These are phyloP conservation scores for Sweltsa coloradensis DNA, from an alignment of 1,140 invertebrate genomes.

Conservation along the genomic window DNA sequence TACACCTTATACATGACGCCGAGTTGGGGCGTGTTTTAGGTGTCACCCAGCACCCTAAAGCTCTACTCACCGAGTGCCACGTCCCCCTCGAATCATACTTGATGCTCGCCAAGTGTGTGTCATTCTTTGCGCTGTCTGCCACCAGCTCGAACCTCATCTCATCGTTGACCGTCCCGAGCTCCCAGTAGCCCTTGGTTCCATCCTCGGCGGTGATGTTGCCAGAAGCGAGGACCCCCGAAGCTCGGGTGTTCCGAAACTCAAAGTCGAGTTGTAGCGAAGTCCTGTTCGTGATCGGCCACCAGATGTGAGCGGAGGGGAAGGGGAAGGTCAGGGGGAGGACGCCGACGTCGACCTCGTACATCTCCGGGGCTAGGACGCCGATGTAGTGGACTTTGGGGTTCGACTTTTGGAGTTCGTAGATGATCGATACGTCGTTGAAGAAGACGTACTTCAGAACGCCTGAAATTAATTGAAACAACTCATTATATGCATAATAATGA, in stretches of 20 bases:
- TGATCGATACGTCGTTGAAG: conserved; percentile 81
- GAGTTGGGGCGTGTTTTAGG: too few relatives aligned
- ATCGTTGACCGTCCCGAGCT: conserved; percentile 71
- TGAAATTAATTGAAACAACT: too few relatives aligned
- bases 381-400: conserved; percentile 51
- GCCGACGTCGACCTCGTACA: conserved; percentile 69
- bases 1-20: too few relatives aligned
- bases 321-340: conserved; percentile 87
- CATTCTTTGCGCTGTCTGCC: conserved; percentile 52
- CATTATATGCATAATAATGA: too few relatives aligned
- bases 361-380: conserved; percentile 66
- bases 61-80: conserved; percentile 40
- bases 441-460: conserved; percentile 84
- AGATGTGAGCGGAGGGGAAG: conserved; percentile 75
- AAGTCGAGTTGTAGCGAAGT: conserved; percentile 63
- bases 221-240: conserved; percentile 71
- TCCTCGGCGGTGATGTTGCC: conserved; percentile 57
- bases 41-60: too few relatives aligned
- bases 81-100: conserved; percentile 60
- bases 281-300: conserved; percentile 60
- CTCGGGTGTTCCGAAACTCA: conserved; percentile 76
- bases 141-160: conserved; percentile 70
- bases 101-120: conserved; percentile 60
- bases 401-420: conserved; percentile 71
- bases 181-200: conserved; percentile 71